Conservation (phyloP, 2,888 invertebrate genomes). For the Incurvaria masculella region DNA sequence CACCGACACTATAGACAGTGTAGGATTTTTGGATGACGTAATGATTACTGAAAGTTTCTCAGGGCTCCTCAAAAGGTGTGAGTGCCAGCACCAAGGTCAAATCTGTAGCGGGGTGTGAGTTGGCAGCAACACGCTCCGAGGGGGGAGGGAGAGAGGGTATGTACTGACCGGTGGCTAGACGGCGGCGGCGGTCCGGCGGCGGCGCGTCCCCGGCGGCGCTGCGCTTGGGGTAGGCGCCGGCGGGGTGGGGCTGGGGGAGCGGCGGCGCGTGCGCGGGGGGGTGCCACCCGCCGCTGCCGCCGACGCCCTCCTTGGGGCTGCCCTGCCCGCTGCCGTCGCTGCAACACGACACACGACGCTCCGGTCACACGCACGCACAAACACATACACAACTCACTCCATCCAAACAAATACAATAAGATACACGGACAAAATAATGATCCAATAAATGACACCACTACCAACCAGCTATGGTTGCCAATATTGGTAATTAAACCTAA, state of each 20-base stretch:
- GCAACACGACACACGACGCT: neutral
- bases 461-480: no score
- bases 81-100: no score
- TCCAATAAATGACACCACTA: no score
- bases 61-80: no score
- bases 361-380: neutral
- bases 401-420: no score
- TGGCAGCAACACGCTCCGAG: neutral
- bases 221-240: slow-evolving; percentile 18
- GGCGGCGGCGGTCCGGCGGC: slow-evolving; percentile 15
- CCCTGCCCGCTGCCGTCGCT: slow-evolving; percentile 52
- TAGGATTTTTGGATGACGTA: no score
- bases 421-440: no score
- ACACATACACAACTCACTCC: no score
- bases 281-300: neutral
- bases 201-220: no score
- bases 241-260: slow-evolving; percentile 21
- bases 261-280: slow-evolving; percentile 17
- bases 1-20: no score
- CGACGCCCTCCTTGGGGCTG: slow-evolving; percentile 36
- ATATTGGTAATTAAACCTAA: no score
- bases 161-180: slow-evolving; percentile 29
- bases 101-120: neutral
- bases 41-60: no score
- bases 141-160: neutral